A percentile compares a stretch with the other conserved stretches of the same genome.
phyloP scores from a whole-genome alignment of 1,140 invertebrate genomes.

The Trigoniulus corallinus region DNA sequence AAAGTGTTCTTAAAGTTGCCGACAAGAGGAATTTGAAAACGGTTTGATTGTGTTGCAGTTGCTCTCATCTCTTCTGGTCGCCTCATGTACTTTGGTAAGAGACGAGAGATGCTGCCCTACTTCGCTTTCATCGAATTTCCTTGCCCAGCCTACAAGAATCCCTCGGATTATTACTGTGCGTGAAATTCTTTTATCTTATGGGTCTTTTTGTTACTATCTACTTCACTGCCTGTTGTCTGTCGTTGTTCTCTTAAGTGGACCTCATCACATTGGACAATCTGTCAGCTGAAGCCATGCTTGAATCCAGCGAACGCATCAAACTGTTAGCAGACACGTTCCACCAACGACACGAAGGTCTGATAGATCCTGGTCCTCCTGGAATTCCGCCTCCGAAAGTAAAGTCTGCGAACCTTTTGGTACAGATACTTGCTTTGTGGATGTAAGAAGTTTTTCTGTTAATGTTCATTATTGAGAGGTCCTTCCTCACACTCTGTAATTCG shows the following conservation, averaged over 20 bases:
- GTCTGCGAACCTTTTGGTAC: conserved; percentile 38
- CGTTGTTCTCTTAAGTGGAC: conserved; percentile 44
- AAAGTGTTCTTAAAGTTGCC: not conserved
- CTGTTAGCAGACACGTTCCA: conserved; percentile 66
- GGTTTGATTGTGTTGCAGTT: conserved; percentile 39
- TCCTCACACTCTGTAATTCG: no score
- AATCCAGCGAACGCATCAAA: conserved; percentile 82
- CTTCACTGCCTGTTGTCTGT: not conserved
- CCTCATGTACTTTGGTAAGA: conserved; percentile 73
- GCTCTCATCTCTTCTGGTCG: conserved; percentile 71
- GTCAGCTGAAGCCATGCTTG: conserved; percentile 79
- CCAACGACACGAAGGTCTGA: conserved; percentile 42
- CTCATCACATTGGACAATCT: conserved; percentile 81
- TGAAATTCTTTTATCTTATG: conserved; percentile 4
- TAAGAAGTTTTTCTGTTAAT: conserved; percentile 29
- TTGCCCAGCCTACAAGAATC: conserved; percentile 89
- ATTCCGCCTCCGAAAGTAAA: conserved; percentile 45
- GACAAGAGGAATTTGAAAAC: no score
- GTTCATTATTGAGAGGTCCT: not conserved
- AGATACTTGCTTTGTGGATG: conserved; percentile 52
- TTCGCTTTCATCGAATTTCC: conserved; percentile 87
- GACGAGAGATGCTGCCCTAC: conserved; percentile 77
- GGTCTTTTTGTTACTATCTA: not conserved
- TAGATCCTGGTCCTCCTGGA: conserved; percentile 57
- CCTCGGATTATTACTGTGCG: conserved; percentile 83